Evolutionary conservation across 2,797 vertebrate genomes (phyloP).

Genomic region (Urosaurus nigricauda): DNA sequence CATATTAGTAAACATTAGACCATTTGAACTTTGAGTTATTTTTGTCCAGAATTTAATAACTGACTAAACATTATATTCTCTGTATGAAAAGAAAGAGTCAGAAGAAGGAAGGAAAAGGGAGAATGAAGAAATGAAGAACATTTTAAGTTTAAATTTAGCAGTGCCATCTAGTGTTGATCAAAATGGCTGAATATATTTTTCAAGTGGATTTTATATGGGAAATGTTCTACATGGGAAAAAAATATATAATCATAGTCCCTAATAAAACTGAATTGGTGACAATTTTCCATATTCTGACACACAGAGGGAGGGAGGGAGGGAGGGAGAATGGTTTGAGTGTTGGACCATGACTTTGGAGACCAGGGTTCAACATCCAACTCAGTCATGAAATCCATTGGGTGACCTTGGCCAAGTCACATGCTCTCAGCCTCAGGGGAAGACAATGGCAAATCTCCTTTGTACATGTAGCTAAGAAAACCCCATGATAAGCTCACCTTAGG

Average conservation of each 20-base stretch:
- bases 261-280: not conserved
- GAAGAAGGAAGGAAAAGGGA: not conserved
- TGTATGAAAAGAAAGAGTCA: conserved; percentile 4
- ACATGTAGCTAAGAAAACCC: too few relatives aligned
- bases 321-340: too few relatives aligned
- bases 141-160: conserved; percentile 71
- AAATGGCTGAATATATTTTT: not conserved
- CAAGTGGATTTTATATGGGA: not conserved
- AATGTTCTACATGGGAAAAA: not conserved
- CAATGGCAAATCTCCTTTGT: too few relatives aligned
- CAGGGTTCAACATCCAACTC: too few relatives aligned
- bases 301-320: not conserved
- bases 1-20: conserved; percentile 36
- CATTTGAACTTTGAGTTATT: not conserved
- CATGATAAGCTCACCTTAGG: too few relatives aligned
- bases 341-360: too few relatives aligned
- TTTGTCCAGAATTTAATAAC: conserved; percentile 64
- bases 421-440: too few relatives aligned
- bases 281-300: not conserved
- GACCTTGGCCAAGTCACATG: too few relatives aligned
- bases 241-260: not conserved
- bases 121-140: not conserved
- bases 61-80: conserved; percentile 42
- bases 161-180: conserved; percentile 79
- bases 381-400: too few relatives aligned